Evolutionary conservation across 2,113 vertebrate species (phyloP), one percentile per base, ranked within the genome.

Genomic region (Campylorhamphus procurvoides): DNA sequence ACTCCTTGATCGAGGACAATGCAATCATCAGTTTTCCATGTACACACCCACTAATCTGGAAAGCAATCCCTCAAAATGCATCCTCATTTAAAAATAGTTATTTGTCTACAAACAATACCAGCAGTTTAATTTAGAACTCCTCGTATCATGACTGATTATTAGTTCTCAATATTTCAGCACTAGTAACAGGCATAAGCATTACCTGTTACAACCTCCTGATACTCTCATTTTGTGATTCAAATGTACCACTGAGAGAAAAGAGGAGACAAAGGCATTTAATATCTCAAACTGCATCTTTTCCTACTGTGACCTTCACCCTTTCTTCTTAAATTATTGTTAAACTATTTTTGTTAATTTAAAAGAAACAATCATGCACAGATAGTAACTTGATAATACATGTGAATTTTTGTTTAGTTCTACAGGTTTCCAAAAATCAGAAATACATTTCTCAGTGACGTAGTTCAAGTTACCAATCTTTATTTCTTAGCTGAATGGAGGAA

Each of bases 171-270:
- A 89, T 69, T 90, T 81, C 64, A 89, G 28, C 52, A 77, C 46
- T 31, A 91, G 50, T 56, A 93, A 68, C 10, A 50, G 35, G 35
- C 56, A 80, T 47, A 73, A 69, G 67, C 42, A 60, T 56, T 68
- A 80, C 16, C 63, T 94, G 55, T 62, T 66, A 69, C 37, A 89
- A 81, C 37, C 17, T 66, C 29, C 12, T n/a, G 46, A 87, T 71
- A 73, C 74, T 50, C 56, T 87, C 52, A 68, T 79, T 87, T 77
- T 92, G 59, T 80, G 50, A 95, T 84, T 91, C 73, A 86, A 86
- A 92, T 40, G 22, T 46, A 77, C 12, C 37, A 23, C n/a, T 58
- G 22, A 71, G 28, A 94, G 44, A 64, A 68, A n/a, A 71, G 33
- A 37, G 35, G 12, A 74, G 24, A 42, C 73, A 86, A 84, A 80